Conservation (phyloP, 2,113 vertebrate species). For the Vireo altiloquus region DNA sequence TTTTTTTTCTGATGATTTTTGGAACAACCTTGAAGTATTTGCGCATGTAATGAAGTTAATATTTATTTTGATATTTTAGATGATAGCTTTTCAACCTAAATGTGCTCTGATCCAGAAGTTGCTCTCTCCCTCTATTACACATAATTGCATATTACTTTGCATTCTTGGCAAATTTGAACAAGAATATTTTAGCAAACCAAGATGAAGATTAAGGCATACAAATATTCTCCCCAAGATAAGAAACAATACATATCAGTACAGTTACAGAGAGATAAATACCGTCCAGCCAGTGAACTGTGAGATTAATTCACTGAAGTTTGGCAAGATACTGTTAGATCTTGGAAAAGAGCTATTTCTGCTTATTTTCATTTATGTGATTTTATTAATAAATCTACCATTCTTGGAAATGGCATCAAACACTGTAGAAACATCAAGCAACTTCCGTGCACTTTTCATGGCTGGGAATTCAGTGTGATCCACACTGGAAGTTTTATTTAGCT, state of each 20-base stretch:
- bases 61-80: slow-evolving; percentile 35
- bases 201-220: background rate
- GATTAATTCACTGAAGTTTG: background rate
- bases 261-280: background rate
- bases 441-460: background rate
- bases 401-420: background rate
- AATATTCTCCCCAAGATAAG: background rate
- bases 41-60: background rate
- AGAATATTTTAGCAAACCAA: background rate
- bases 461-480: background rate
- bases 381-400: background rate
- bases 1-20: background rate
- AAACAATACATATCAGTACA: background rate
- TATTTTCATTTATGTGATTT: background rate
- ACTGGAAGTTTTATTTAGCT: background rate
- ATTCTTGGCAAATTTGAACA: background rate
- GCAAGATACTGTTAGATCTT: background rate
- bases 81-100: background rate
- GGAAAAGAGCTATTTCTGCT: background rate
- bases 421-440: background rate
- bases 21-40: background rate
- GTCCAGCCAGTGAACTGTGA: background rate
- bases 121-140: background rate
- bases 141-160: slow-evolving; percentile 6
- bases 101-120: slow-evolving; percentile 9